phyloP scores from a whole-genome alignment of 1,140 invertebrate species.

The Drosophila oshimai region DNA sequence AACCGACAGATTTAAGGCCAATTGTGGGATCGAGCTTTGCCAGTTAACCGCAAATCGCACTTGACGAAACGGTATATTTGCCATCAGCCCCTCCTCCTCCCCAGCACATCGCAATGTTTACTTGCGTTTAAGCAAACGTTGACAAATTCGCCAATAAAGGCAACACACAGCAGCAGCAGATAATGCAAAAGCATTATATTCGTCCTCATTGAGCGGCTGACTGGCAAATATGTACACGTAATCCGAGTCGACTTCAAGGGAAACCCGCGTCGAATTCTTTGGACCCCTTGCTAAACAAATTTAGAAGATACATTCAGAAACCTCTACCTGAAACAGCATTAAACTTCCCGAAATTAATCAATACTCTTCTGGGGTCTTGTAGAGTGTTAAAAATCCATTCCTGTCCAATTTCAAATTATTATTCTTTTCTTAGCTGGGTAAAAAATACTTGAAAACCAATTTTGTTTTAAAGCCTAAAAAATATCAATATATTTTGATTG shows the following conservation, averaged over 20 bases:
- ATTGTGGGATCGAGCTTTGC: slow-evolving; percentile 1
- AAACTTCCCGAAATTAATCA: slow-evolving; percentile 1
- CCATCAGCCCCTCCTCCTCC: background rate
- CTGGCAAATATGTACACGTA: slow-evolving; percentile 33
- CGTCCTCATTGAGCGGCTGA: slow-evolving; percentile 9
- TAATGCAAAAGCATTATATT: slow-evolving; percentile 10
- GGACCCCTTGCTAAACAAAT: background rate
- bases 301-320: background rate
- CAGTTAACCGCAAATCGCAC: slow-evolving; percentile 45
- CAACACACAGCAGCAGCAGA: slow-evolving; percentile 1
- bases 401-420: background rate
- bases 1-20: slow-evolving; percentile 16
- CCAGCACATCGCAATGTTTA: slow-evolving; percentile 30
- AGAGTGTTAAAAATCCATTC: too few species aligned
- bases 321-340: background rate
- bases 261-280: background rate
- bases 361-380: background rate
- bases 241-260: slow-evolving; percentile 43
- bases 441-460: too few species aligned
- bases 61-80: slow-evolving; percentile 36
- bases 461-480: too few species aligned
- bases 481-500: too few species aligned
- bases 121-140: slow-evolving; percentile 38
- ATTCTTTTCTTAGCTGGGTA: too few species aligned
- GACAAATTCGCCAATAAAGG: slow-evolving; percentile 36